phyloP scores from a whole-genome alignment of 2,113 vertebrate genomes.

The Nothoprocta perdicaria region DNA sequence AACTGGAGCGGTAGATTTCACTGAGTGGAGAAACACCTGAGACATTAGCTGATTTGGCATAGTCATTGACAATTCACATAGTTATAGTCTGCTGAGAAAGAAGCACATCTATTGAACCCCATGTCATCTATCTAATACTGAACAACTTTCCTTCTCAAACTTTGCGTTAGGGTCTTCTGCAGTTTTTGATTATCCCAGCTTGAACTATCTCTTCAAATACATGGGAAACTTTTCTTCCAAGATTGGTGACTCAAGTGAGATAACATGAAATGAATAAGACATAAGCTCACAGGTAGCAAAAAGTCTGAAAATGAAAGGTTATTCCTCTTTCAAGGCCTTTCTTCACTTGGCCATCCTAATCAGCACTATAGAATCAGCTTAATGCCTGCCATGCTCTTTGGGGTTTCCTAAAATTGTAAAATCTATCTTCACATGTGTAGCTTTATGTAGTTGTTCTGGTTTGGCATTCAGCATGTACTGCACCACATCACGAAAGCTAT shows the following conservation, averaged over 20 bases:
- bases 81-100: neutral
- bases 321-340: neutral
- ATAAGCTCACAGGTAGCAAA: neutral
- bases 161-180: neutral
- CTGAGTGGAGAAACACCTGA: neutral
- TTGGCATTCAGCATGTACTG: neutral
- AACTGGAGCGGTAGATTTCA: neutral
- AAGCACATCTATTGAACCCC: neutral
- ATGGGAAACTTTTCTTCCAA: neutral
- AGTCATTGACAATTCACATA: neutral
- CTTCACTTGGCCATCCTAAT: neutral
- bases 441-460: neutral
- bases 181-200: neutral
- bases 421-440: neutral
- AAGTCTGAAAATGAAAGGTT: fast-evolving
- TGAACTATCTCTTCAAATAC: neutral
- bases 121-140: neutral
- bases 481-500: neutral
- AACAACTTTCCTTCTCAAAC: neutral
- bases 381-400: neutral
- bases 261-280: neutral
- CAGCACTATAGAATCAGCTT: neutral
- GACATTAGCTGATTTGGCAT: neutral
- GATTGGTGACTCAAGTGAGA: neutral
- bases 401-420: neutral